Percentiles rank a stretch among this genome's conserved stretches.
Evolutionary conservation across 2,113 vertebrate genomes (phyloP).

Genomic region (Clinocottus analis): DNA sequence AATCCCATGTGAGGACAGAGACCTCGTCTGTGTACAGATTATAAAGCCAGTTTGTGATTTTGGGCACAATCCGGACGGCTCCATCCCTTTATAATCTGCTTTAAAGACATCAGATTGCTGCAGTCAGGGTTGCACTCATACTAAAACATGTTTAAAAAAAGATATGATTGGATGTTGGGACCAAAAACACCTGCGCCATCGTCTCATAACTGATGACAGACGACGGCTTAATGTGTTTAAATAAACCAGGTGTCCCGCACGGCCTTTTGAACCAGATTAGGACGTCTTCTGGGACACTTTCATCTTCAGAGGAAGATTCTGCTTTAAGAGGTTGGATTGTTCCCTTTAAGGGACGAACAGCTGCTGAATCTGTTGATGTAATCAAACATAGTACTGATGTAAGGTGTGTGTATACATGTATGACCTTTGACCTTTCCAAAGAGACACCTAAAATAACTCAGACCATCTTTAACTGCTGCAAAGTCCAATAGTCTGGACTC

Average conservation of each 20-base stretch:
- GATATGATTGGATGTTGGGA: constrained; percentile 17
- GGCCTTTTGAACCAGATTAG: neutral
- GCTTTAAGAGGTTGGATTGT: too few relatives aligned
- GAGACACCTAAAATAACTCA: neutral
- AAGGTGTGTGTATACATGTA: too few relatives aligned
- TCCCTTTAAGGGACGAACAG: too few relatives aligned
- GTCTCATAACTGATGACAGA: constrained; percentile 37
- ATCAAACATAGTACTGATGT: neutral
- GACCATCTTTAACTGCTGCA: neutral
- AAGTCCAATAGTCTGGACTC: neutral
- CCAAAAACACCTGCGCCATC: constrained; percentile 57
- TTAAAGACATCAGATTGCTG: constrained; percentile 52
- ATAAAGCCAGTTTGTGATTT: too few relatives aligned
- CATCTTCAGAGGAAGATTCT: too few relatives aligned
- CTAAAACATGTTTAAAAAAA: too few relatives aligned
- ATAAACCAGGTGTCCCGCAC: neutral
- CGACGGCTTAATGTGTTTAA: constrained; percentile 8
- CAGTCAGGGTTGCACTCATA: too few relatives aligned
- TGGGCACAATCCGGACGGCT: constrained; percentile 8
- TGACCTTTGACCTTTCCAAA: neutral
- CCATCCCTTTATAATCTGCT: constrained; percentile 50
- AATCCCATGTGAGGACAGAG: too few relatives aligned
- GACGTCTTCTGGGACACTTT: neutral
- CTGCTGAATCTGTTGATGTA: too few relatives aligned
- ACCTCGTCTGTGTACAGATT: too few relatives aligned